Conservation (phyloP, 2,888 invertebrate genomes). For the Thera obeliscata region DNA sequence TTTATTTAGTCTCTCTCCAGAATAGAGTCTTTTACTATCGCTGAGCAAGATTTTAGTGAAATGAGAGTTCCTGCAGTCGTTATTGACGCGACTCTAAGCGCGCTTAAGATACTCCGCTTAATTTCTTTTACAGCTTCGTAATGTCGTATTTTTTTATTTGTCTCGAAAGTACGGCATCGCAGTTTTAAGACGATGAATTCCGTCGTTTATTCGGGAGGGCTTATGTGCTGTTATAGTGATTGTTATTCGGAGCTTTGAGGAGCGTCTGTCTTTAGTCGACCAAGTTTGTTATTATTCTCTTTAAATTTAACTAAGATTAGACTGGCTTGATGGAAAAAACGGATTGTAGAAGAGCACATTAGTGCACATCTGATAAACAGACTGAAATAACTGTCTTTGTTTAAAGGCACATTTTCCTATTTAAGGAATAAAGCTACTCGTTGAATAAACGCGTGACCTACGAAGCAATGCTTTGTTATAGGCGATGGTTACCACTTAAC, state of each 20-base stretch:
- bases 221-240: constrained; percentile 16
- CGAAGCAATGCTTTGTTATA: too few species aligned
- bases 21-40: constrained; percentile 26
- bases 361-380: too few species aligned
- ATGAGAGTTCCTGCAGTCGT: constrained; percentile 31
- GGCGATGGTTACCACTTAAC: too few species aligned
- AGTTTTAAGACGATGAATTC: constrained; percentile 24
- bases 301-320: too few species aligned
- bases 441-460: too few species aligned
- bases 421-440: too few species aligned
- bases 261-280: too few species aligned
- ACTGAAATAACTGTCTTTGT: too few species aligned
- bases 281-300: too few species aligned
- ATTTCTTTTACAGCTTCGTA: constrained; percentile 33
- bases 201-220: constrained; percentile 13
- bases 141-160: constrained; percentile 33
- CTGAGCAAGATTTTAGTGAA: constrained; percentile 32
- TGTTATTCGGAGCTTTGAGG: constrained; percentile 17
- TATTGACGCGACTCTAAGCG: constrained; percentile 33
- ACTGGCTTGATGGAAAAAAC: too few species aligned
- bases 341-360: too few species aligned
- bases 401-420: too few species aligned
- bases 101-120: constrained; percentile 32
- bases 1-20: constrained; percentile 8
- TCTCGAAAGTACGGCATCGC: background rate